Evolutionary conservation across 2,113 vertebrate genomes (phyloP), one percentile per base, ranked within the genome.

Genomic region (Oreamnos americanus): DNA sequence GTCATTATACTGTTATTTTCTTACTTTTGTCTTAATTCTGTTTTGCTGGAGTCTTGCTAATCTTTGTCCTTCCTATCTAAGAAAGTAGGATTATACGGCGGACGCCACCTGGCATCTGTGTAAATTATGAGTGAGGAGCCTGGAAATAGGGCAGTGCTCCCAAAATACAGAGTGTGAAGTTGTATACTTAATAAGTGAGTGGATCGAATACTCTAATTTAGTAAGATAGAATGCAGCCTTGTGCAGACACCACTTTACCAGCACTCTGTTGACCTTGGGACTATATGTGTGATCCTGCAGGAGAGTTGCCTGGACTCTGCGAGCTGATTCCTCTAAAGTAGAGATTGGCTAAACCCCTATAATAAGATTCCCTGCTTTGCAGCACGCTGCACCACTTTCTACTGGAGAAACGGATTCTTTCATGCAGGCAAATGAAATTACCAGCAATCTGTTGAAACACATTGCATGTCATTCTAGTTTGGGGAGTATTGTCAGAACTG

Each of bases 11-110:
- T 55, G 6, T 94, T 60, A 19, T 23, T n/a, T 45, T 79, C 95
- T 78, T 26, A 67, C 21, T 87, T 83, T 91, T 64, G 5, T 84
- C 53, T 91, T 85, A 78, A 83, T 94, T 95, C 49, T 97, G 2
- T 97, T 94, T 97, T 91, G 53, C 55, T 89, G 99, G 98, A 99
- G 99, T 95, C 99, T 99, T 49, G 99, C 99, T 99, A 98, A 98
- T 90, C 17, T 19, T 13, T 55, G 0, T 62, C 71, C 91, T 71
- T 84, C 33, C 45, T 39, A 2, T 3, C 3, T 6, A 30, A 26
- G 26, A 28, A 96, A 93, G 25, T 3, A 1, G 49, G 2, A 1
- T n/a, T 83, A 0, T 47, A 57, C 2, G 7, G 0, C 0, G 36
- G 7, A 76, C 4, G 23, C 11, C 1, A 5, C 76, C 71, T 81